A percentile compares a stretch with the other conserved stretches of the same genome.
Evolutionary conservation across 2,888 invertebrate genomes (phyloP).

Genomic region (Volucella bombylans): DNA sequence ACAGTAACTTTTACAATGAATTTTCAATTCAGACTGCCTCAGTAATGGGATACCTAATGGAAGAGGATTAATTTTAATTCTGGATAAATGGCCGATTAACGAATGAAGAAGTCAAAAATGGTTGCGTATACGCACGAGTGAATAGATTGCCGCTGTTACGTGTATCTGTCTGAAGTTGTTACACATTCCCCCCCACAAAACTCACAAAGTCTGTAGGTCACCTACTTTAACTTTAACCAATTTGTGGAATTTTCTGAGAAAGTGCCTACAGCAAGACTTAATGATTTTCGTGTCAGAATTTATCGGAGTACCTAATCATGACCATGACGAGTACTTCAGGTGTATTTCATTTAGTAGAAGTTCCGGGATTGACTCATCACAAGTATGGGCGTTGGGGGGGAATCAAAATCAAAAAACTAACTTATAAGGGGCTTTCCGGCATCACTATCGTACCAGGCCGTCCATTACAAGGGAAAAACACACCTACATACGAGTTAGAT

Average conservation of each 20-base stretch:
- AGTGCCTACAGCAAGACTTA: too few species aligned
- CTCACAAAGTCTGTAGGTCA: slow-evolving; percentile 18
- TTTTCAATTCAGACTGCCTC: slow-evolving; percentile 31
- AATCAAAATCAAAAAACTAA: not conserved
- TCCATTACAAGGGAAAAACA: too few species aligned
- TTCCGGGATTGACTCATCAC: slow-evolving; percentile 35
- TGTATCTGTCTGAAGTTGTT: slow-evolving; percentile 13
- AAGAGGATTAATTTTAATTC: not conserved
- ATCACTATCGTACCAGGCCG: too few species aligned
- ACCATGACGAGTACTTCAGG: slow-evolving; percentile 16
- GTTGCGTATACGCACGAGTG: slow-evolving; percentile 54
- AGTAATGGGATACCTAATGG: not conserved
- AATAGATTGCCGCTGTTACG: not conserved
- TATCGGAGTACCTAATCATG: not conserved
- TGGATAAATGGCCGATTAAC: not conserved
- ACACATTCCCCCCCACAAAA: slow-evolving; percentile 13
- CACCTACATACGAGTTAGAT: too few species aligned
- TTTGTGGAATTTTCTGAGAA: not conserved
- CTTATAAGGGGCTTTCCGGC: too few species aligned
- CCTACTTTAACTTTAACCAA: not conserved
- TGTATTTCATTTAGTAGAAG: slow-evolving; percentile 19
- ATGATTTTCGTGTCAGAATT: too few species aligned
- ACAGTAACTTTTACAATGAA: slow-evolving; percentile 49
- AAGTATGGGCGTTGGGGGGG: not conserved
- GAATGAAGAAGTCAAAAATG: slow-evolving; percentile 13